Evolutionary conservation across 2,113 vertebrate species (phyloP), one percentile per base, ranked within the genome.

Genomic region (Micromys minutus): DNA sequence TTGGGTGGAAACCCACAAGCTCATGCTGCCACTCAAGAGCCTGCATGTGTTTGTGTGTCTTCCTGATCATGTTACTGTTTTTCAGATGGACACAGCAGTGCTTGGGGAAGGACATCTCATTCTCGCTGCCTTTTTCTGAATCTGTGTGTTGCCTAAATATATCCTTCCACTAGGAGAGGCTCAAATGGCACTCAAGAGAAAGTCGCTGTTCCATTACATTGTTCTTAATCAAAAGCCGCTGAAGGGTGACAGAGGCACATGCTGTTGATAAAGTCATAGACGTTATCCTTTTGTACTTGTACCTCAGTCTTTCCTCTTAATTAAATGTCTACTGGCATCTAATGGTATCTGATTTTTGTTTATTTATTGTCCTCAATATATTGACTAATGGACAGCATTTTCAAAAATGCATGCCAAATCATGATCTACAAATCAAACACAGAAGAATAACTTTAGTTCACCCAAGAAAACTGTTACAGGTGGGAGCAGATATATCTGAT

Each of bases 21-120:
- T 15, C 24, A 57, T 34, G 19, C 69, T 50, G 71, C 57, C 69
- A 88, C 59, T 93, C 69, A 96, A 75, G 26, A 91, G 76, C 79
- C 84, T 63, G 50, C 88, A 94, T 89, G 50, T 52, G 50, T 52
- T 7, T 52, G 50, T 52, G 50, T 52, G 50, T 91, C 76, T 83
- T 76, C 93, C 95, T 74, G 80, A 74, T 63, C 50, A 9, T 91
- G 21, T 52, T 55, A 26, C 80, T 93, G 75, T 55, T 96, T 81
- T 92, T 55, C 29, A 1, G 22, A 91, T 42, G 36, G 87, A 72
- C 71, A 95, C 8, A 22, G 90, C 31, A 45, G 71, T 93, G 79
- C 85, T 83, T 81, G 96, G 55, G 77, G 87, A 91, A 92, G 72
- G 93, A 81, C 47, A 94, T 92, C 50, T 95, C 94, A 96, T 95